These are phyloP conservation scores for Calidris pugnax DNA, from an alignment of 2,113 vertebrate species.

Conservation along the genomic window DNA sequence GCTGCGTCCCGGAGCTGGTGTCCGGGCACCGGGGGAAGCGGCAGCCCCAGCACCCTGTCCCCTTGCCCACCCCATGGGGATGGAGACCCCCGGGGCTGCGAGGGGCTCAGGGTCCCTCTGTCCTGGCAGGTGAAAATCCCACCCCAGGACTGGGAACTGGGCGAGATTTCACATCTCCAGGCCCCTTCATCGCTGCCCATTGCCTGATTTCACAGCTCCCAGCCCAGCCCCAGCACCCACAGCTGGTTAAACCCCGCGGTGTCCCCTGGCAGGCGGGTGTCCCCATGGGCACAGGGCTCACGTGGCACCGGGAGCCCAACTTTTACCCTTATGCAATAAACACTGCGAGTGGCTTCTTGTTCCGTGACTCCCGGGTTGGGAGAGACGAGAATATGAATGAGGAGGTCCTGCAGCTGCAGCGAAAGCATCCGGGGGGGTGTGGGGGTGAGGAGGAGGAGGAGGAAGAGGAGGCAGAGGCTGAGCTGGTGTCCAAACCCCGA, in stretches of 20 bases:
- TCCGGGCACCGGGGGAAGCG: neutral
- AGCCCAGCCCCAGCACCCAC: neutral
- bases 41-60: neutral
- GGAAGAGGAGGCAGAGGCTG: neutral
- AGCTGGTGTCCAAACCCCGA: neutral
- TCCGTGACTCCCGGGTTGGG: neutral
- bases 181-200: neutral
- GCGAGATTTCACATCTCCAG: neutral
- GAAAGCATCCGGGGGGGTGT: neutral
- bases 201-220: neutral
- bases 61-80: neutral
- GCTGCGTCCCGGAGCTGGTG: rapidly evolving
- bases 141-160: neutral
- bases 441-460: neutral
- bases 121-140: neutral
- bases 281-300: neutral
- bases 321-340: neutral
- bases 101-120: neutral
- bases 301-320: neutral
- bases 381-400: rapidly evolving
- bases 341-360: neutral
- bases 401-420: neutral
- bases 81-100: neutral
- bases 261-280: neutral
- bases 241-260: neutral